Evolutionary conservation across 2,888 invertebrate genomes (phyloP).

Genomic region (Catonia carolina): DNA sequence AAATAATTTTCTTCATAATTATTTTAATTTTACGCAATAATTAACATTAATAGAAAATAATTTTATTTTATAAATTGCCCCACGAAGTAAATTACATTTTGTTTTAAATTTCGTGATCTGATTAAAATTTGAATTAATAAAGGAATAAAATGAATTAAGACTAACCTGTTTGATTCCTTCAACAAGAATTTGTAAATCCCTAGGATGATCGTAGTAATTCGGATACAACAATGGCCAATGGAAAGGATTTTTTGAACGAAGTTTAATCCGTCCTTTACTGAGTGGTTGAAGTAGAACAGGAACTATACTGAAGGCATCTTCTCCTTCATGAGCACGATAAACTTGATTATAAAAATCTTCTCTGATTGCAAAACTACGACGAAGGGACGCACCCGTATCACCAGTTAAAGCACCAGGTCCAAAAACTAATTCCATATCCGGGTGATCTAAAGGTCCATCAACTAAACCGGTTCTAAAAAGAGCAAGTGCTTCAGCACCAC

Average conservation of each 20-base stretch:
- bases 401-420: conserved; percentile 46
- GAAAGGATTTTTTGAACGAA: conserved; percentile 49
- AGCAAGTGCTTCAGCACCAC: conserved; percentile 45
- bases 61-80: too few relatives aligned
- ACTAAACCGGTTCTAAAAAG: conserved; percentile 44
- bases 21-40: too few relatives aligned
- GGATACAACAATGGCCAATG: conserved; percentile 60
- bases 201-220: conserved; percentile 65
- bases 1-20: too few relatives aligned
- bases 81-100: too few relatives aligned
- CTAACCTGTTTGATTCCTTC: conserved; percentile 51
- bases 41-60: too few relatives aligned
- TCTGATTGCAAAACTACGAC: conserved; percentile 39
- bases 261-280: conserved; percentile 57
- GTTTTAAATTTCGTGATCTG: too few relatives aligned
- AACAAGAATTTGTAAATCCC: conserved; percentile 40
- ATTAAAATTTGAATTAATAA: too few relatives aligned
- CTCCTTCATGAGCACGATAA: conserved; percentile 43
- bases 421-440: conserved; percentile 48
- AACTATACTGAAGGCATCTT: conserved; percentile 49
- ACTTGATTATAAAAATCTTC: conserved; percentile 43
- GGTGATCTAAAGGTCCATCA: conserved; percentile 38
- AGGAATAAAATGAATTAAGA: too few relatives aligned
- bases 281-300: conserved; percentile 66
- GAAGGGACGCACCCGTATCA: conserved; percentile 44